Evolutionary conservation across 1,140 invertebrate species (phyloP), one percentile per base, ranked within the genome.

Genomic region (Asobara japonica): DNA sequence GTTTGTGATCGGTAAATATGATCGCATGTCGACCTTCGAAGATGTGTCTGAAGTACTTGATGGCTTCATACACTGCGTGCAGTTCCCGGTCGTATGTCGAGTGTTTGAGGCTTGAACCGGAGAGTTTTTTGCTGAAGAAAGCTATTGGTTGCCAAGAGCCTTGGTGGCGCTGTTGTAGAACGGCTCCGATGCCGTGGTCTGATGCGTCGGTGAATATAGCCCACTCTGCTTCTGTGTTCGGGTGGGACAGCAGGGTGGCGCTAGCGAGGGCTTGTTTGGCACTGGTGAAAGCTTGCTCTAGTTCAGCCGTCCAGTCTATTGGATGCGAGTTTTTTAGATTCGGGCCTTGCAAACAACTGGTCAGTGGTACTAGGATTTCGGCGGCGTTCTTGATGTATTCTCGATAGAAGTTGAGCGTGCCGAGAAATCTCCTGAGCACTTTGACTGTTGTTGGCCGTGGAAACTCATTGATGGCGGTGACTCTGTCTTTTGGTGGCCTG

Each of bases 21-120:
- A 45, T 76, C 36, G 85, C 74, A 13, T 74, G 2, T 13, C 73
- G 41, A 1, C 75, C 79, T 74, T 86, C 81, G 1, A 86, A 18
- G 25, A 82, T 73, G 27, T 80, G 72, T 45, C 67, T 22, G 68
- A 87, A 86, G 71, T 74, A 71, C 69, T 79, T 76, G 0, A 86
- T 71, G 0, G 78, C 69, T 6, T 18, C 16, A 67, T 79, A 84
- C 3, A 81, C 76, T 1, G 82, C 83, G 0, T 83, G 64, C 0
- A 89, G 75, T 76, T 89, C 84, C 2, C 84, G 48, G 73, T 88
- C 80, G 65, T 85, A 87, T 0, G 80, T 74, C 31, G 31, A 5
- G 31, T 33, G 31, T 33, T 33, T 33, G 5, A 6, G 31, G 5
- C 5, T 6, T 5, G 31, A 33, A 33, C 5, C 11, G 5, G n/a